Conservation (phyloP, 2,113 vertebrate genomes). For the Nannobrachium achirus region DNA sequence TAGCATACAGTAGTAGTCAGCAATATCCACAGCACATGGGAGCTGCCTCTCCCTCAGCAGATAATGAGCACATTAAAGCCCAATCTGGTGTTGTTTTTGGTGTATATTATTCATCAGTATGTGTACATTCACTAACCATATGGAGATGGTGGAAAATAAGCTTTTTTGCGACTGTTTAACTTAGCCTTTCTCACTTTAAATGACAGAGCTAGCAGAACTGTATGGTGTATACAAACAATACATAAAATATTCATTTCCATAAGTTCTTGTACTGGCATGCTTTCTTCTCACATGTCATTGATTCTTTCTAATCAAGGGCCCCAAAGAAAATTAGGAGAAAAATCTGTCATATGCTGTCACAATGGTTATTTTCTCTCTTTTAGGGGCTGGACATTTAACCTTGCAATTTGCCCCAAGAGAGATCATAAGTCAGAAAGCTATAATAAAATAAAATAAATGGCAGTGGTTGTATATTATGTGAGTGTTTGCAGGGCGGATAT, state of each 20-base stretch:
- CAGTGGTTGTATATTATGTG: conserved; percentile 21
- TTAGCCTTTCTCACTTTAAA: background rate
- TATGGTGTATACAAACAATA: background rate
- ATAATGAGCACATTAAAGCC: conserved; percentile 66
- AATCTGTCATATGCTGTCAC: too few relatives aligned
- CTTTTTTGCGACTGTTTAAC: background rate
- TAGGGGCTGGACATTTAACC: conserved; percentile 13
- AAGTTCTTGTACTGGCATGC: conserved; percentile 1
- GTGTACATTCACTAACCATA: conserved; percentile 33
- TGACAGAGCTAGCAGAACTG: background rate
- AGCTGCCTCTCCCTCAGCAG: conserved; percentile 46
- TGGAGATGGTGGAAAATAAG: conserved; percentile 20
- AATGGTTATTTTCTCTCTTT: conserved; percentile 21
- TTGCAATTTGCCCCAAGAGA: too few relatives aligned
- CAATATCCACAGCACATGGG: conserved; percentile 48
- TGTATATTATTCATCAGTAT: conserved; percentile 60
- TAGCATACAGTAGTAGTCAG: conserved; percentile 41
- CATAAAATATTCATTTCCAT: background rate
- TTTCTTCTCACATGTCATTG: conserved; percentile 7
- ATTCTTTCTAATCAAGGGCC: conserved; percentile 28
- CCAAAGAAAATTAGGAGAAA: conserved; percentile 31
- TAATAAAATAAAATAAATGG: conserved; percentile 19
- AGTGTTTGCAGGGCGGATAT: conserved; percentile 26
- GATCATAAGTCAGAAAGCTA: too few relatives aligned
- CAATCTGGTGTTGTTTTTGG: conserved; percentile 59